Conservation (phyloP, 2,888 invertebrate species). For the Gymnocheta viridis region DNA sequence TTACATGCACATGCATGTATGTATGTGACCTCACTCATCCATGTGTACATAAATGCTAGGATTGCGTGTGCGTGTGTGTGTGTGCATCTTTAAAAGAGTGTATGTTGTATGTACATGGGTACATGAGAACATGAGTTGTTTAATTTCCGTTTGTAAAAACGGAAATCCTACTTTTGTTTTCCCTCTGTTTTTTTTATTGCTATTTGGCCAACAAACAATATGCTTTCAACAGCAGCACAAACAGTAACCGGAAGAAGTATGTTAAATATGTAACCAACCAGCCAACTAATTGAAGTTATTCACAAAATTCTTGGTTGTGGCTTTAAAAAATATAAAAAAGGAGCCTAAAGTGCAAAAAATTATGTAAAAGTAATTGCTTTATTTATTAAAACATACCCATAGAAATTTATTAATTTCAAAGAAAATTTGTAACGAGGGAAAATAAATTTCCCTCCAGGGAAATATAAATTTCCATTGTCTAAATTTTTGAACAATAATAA, state of each 20-base stretch:
- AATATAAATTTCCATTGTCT: conserved; percentile 7
- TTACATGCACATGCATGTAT: background rate
- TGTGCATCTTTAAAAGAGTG: background rate
- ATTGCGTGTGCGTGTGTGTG: background rate
- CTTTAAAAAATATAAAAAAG: background rate
- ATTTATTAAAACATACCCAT: background rate
- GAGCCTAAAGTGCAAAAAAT: background rate
- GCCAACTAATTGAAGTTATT: background rate
- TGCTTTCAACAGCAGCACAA: background rate
- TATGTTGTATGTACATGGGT: background rate
- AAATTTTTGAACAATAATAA: no score
- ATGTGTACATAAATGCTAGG: background rate
- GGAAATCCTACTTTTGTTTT: conserved; percentile 55
- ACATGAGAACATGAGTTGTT: conserved; percentile 24
- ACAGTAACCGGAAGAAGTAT: conserved; percentile 5
- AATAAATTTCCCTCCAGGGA: background rate
- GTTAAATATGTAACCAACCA: background rate
- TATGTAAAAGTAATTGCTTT: background rate
- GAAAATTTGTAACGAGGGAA: background rate
- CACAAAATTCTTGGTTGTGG: background rate
- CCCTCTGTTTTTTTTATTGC: conserved; percentile 26
- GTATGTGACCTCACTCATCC: background rate
- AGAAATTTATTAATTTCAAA: background rate
- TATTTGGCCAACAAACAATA: conserved; percentile 17
- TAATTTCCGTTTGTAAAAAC: conserved; percentile 53